Percentiles rank a stretch among this genome's conserved stretches.
Conservation (phyloP, 2,888 invertebrate species). For the Thymelicus sylvestris region DNA sequence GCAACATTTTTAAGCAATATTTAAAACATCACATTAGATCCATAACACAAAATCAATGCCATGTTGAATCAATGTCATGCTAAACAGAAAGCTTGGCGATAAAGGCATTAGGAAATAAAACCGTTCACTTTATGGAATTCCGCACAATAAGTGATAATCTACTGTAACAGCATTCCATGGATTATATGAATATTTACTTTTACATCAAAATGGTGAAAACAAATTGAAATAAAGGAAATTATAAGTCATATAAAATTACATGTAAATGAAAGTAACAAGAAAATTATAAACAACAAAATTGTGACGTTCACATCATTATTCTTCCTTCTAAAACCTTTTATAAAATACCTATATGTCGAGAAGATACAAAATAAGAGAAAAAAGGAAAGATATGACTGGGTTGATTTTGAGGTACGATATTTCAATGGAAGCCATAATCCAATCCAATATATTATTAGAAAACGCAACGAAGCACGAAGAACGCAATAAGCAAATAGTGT, state of each 20-base stretch:
- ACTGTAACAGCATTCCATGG: not conserved
- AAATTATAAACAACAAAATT: not conserved
- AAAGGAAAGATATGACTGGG: too few relatives aligned
- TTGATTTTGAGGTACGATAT: too few relatives aligned
- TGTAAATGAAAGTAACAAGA: not conserved
- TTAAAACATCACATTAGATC: not conserved
- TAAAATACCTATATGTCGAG: too few relatives aligned
- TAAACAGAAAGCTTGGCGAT: not conserved
- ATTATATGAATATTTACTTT: too few relatives aligned
- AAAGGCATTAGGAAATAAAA: not conserved
- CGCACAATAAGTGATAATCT: not conserved
- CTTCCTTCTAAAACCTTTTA: too few relatives aligned
- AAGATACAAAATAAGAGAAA: too few relatives aligned
- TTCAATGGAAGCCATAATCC: too few relatives aligned
- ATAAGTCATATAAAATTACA: not conserved
- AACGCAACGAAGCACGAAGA: too few relatives aligned
- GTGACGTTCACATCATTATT: not conserved
- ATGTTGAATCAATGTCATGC: conserved; percentile 6
- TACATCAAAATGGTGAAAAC: not conserved
- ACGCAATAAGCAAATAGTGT: too few relatives aligned
- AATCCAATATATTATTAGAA: too few relatives aligned
- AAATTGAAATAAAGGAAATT: not conserved
- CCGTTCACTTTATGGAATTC: not conserved
- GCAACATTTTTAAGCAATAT: too few relatives aligned
- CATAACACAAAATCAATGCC: not conserved